phyloP scores from a whole-genome alignment of 2,888 invertebrate species.

The Amphipoea oculea region DNA sequence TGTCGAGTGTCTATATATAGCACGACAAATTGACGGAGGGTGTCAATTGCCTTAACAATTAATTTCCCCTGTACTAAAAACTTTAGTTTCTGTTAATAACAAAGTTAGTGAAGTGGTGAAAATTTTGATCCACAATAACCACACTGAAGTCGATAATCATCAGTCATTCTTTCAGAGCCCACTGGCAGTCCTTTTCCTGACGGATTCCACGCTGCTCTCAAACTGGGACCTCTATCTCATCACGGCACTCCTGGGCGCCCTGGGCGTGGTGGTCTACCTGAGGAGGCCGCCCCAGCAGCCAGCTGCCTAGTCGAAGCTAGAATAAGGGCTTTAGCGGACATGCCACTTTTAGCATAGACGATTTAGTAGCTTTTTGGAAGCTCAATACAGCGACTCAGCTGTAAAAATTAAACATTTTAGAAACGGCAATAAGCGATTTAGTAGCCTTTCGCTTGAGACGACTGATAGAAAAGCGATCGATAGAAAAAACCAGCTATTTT shows the following conservation, averaged over 20 bases:
- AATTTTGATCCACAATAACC: constrained; percentile 28
- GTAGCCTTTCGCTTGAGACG: neutral
- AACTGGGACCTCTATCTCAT: constrained; percentile 99
- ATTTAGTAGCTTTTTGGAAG: neutral
- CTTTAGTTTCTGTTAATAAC: neutral
- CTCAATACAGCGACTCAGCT: neutral
- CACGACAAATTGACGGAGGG: too few relatives aligned
- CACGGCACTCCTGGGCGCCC: constrained; percentile 94
- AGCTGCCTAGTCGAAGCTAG: constrained; percentile 42
- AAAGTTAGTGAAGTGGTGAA: neutral
- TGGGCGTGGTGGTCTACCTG: constrained; percentile 95
- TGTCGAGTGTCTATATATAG: too few relatives aligned
- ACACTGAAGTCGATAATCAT: constrained; percentile 62
- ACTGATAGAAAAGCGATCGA: neutral
- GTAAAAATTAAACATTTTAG: neutral
- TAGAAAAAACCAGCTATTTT: neutral
- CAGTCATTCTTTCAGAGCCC: constrained; percentile 91
- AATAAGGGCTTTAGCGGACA: neutral
- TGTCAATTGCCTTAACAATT: too few relatives aligned
- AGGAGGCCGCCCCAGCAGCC: constrained; percentile 90
- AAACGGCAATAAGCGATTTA: neutral
- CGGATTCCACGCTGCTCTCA: constrained; percentile 93
- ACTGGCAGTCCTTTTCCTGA: constrained; percentile 90
- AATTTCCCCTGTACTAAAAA: neutral
- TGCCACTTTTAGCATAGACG: neutral